These are phyloP conservation scores for Sorex fumeus DNA, from an alignment of 2,113 vertebrate species.

Conservation along the genomic window DNA sequence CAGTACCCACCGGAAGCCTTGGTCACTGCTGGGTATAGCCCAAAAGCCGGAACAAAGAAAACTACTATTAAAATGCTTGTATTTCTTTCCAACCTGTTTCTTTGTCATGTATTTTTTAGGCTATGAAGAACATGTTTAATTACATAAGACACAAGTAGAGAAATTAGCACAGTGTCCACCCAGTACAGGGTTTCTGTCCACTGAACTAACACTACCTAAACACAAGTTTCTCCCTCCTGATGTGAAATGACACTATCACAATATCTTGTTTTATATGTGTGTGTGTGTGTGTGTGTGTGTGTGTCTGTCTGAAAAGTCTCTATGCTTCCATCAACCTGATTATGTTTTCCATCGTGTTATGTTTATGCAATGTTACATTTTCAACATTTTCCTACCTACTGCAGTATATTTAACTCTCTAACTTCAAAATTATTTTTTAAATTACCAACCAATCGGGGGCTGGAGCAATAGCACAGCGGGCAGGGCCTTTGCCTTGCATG, in stretches of 20 bases:
- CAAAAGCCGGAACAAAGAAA: not conserved
- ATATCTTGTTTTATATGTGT: too few relatives aligned
- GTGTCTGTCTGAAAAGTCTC: not conserved
- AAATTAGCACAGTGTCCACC: not conserved
- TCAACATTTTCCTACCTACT: not conserved
- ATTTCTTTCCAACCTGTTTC: constrained; percentile 4
- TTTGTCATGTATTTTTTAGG: not conserved
- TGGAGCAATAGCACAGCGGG: too few relatives aligned
- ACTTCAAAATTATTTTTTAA: constrained; percentile 48
- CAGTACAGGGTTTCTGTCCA: not conserved
- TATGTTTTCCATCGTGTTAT: not conserved
- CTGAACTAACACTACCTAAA: not conserved
- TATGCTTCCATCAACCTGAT: not conserved
- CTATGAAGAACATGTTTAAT: not conserved
- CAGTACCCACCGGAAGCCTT: too few relatives aligned
- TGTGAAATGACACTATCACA: not conserved
- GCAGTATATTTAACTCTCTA: not conserved
- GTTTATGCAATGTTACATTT: not conserved
- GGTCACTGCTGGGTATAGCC: too few relatives aligned
- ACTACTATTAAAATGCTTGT: not conserved
- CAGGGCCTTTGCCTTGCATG: too few relatives aligned
- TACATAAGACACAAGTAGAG: not conserved
- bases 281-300: too few relatives aligned
- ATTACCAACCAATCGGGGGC: too few relatives aligned
- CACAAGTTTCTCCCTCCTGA: not conserved